Conservation (phyloP, 2,888 invertebrate genomes). For the Brenthis daphne region DNA sequence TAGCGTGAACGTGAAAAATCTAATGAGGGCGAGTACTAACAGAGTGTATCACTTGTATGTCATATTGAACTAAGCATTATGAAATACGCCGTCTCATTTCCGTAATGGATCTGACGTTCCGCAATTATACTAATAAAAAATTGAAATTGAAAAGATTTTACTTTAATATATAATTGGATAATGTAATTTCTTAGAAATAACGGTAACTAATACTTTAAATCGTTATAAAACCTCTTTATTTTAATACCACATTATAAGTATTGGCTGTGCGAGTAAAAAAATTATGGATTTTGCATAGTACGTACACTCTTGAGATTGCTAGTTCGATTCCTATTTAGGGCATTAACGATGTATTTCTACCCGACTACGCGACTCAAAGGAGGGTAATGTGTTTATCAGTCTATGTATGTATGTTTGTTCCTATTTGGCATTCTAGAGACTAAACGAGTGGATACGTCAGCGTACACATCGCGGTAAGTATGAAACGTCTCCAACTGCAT, state of each 20-base stretch:
- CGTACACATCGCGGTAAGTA: no score
- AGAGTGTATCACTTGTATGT: background rate
- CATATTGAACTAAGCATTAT: constrained; percentile 22
- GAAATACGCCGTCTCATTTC: constrained; percentile 30
- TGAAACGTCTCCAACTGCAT: no score
- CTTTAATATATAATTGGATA: constrained; percentile 23
- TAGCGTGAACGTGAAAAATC: no score
- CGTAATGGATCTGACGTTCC: constrained; percentile 20
- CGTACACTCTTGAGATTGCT: no score
- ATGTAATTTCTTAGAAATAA: constrained; percentile 8
- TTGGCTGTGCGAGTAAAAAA: background rate
- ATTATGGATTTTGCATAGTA: background rate
- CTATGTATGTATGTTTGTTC: no score
- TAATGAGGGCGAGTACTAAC: background rate
- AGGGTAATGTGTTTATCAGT: no score
- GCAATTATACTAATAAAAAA: constrained; percentile 24
- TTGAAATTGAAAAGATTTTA: constrained; percentile 9
- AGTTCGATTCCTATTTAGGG: no score
- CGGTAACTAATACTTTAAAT: constrained; percentile 14
- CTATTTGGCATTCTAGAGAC: no score
- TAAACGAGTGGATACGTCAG: no score
- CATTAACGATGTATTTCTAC: no score
- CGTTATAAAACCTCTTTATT: constrained; percentile 1
- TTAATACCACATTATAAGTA: background rate
- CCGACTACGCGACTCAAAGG: no score